Percentiles rank a stretch among this genome's conserved stretches.
Conservation (phyloP, 1,140 invertebrate genomes). For the Neodiprion lecontei region DNA sequence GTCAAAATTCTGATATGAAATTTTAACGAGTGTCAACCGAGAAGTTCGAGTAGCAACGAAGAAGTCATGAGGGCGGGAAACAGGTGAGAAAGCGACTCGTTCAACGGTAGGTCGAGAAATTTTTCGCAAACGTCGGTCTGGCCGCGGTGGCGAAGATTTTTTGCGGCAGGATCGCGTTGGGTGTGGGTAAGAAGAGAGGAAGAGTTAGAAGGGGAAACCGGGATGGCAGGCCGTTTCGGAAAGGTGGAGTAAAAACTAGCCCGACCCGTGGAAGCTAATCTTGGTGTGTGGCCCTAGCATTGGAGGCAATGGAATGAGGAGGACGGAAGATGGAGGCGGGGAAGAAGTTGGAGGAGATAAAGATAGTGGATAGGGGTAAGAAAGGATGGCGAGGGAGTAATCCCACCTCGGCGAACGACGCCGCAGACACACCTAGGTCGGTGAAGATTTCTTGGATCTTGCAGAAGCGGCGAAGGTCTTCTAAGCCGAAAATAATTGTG, state of each 20-base stretch:
- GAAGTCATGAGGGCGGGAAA: too few relatives aligned
- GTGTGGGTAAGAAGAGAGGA: too few relatives aligned
- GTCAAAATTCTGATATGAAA: too few relatives aligned
- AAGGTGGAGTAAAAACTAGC: background rate
- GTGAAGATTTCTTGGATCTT: constrained; percentile 1
- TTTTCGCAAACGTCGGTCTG: too few relatives aligned
- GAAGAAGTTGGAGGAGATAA: background rate
- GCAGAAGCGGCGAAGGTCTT: constrained; percentile 14
- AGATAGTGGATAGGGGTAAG: constrained; percentile 5
- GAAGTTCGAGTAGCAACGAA: too few relatives aligned
- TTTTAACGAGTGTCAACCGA: too few relatives aligned
- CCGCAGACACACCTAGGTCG: too few relatives aligned
- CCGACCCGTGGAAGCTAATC: constrained; percentile 2
- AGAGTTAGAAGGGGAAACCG: background rate
- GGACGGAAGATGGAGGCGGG: too few relatives aligned
- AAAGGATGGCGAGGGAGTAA: constrained; percentile 4
- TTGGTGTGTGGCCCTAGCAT: background rate
- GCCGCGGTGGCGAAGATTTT: too few relatives aligned
- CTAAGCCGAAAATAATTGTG: constrained; percentile 51
- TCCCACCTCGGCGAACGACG: background rate
- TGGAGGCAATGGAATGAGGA: background rate
- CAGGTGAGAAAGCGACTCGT: too few relatives aligned
- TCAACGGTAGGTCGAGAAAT: too few relatives aligned
- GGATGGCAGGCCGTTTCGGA: background rate
- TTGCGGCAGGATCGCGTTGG: too few relatives aligned